Base-by-base conservation (phyloP, 1,140 invertebrate genomes). In the Magallana gigas region DNA sequence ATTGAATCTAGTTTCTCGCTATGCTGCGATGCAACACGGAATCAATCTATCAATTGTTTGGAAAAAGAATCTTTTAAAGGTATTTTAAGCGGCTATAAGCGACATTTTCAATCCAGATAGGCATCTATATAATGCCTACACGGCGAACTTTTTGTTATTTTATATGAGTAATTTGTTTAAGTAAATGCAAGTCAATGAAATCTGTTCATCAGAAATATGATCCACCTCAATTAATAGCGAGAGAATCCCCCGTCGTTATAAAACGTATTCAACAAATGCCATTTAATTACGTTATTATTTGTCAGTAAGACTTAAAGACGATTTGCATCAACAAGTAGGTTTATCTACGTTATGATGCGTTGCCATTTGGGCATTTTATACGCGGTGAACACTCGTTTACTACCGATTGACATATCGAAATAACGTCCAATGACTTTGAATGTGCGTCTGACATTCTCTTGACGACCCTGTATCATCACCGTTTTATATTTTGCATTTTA, bases 401-500 rank as follows among this genome's bases (percentile, higher is more conserved):
- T 29, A 23, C 68, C 68, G 29, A 36, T 29, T 76, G 68, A 76
- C 68, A 76, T 76, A 76, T 76, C 68, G 68, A 29, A 76, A 76
- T 76, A 29, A 76, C 68, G 68, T 76, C 68, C 68, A 29, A 18
- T 76, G 68, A 76, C 68, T 76, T 23, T 23, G 23, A 7, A 36
- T 76, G 68, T 76, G 36, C 68, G 68, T 76, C 36, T 76, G 68
- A 76, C 68, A 76, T 76, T 76, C 23, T 76, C 8, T 23, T 76
- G 68, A 76, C 68, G 68, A 76, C 68, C 48, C 23, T 36, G 11
- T 76, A 76, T 29, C 68, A 76, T 76, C 8, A 29, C 18, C 29
- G 23, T 76, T 76, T 29, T 76, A 76, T 76, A 76, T 76, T 76
- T 76, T 76, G 68, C 68, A 76, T 76, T 76, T 76, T 76, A 76